phyloP scores from a whole-genome alignment of 1,140 invertebrate genomes.

The Drosophila baimaii region DNA sequence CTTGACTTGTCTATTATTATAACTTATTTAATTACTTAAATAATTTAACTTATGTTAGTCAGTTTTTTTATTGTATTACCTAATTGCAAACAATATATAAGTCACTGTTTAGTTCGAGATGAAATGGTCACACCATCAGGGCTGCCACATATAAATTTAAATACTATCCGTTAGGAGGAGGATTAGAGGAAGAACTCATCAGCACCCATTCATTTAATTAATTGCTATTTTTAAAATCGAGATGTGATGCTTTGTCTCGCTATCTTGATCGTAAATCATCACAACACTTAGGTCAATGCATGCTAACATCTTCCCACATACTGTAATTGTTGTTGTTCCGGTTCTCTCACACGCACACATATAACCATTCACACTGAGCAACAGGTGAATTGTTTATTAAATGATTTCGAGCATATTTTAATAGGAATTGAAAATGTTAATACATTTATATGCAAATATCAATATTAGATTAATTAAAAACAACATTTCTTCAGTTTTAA shows the following conservation, averaged over 20 bases:
- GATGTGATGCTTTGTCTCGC: conserved; percentile 2
- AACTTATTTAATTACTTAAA: neutral
- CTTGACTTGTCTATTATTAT: neutral
- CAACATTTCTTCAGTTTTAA: too few species aligned
- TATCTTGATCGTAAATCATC: conserved; percentile 7
- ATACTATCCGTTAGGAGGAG: neutral
- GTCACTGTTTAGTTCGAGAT: neutral
- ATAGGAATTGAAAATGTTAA: too few species aligned
- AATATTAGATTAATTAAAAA: too few species aligned
- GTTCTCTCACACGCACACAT: conserved; percentile 4
- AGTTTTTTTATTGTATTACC: neutral
- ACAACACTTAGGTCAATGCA: neutral
- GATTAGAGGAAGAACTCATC: neutral
- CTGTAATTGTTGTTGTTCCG: neutral
- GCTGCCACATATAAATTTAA: neutral
- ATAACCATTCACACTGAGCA: conserved; percentile 1
- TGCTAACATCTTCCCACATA: conserved; percentile 8
- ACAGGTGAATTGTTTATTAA: neutral
- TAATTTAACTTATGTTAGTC: neutral
- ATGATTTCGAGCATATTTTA: too few species aligned
- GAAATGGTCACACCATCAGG: neutral
- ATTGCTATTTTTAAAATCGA: neutral
- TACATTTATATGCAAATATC: too few species aligned
- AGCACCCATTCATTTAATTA: conserved; percentile 5
- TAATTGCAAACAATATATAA: neutral